A percentile compares a stretch with the other conserved stretches of the same genome.
Evolutionary conservation across 2,797 vertebrate genomes (phyloP).

Genomic region (Sciurus vulgaris): DNA sequence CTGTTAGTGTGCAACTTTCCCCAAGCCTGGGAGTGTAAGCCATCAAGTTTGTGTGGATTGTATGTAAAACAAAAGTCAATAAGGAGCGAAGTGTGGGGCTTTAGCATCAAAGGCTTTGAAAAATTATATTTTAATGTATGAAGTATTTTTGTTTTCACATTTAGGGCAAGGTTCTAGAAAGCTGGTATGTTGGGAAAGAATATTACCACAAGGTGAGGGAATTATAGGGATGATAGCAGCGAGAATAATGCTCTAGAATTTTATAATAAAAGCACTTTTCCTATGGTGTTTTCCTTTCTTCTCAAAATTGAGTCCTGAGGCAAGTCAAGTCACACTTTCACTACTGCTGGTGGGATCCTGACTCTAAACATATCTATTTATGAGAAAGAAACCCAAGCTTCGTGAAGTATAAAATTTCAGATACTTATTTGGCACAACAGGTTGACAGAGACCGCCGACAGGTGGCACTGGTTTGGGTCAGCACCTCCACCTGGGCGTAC

Average conservation of each 20-base stretch:
- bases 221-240: neutral
- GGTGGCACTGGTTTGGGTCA: no score
- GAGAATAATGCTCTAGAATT: neutral
- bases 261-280: neutral
- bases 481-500: accelerated
- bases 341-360: no score
- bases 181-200: neutral
- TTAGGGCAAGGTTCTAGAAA: neutral
- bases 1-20: neutral
- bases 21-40: neutral
- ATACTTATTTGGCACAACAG: neutral
- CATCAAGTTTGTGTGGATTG: neutral
- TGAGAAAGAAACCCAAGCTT: neutral
- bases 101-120: neutral
- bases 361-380: neutral
- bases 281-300: neutral
- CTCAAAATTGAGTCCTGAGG: neutral
- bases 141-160: neutral
- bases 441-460: neutral
- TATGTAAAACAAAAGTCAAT: neutral
- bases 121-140: neutral
- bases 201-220: neutral
- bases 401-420: neutral
- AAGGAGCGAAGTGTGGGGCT: neutral
- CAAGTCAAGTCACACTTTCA: neutral